phyloP scores from a whole-genome alignment of 2,113 vertebrate species.

The Pituophis catenifer region DNA sequence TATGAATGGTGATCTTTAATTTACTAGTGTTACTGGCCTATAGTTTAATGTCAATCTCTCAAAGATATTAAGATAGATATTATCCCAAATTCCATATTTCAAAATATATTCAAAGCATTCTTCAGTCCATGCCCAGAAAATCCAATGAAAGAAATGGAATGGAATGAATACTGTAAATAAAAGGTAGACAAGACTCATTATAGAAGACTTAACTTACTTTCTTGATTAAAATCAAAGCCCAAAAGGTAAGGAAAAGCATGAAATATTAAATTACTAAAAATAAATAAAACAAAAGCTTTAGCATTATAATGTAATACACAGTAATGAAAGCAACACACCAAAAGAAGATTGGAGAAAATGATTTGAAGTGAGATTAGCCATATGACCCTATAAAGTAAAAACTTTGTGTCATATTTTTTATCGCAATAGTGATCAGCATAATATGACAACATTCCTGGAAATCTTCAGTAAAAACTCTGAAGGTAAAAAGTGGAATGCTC shows the following conservation, averaged over 20 bases:
- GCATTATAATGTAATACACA: not conserved
- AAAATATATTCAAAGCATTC: slow-evolving; percentile 35
- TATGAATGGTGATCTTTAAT: slow-evolving; percentile 24
- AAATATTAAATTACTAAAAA: not conserved
- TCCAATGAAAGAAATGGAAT: slow-evolving; percentile 14
- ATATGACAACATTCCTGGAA: not conserved
- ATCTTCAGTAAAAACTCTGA: not conserved
- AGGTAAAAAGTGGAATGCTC: not conserved
- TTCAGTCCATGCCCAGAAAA: slow-evolving; percentile 35
- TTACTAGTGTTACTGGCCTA: slow-evolving; percentile 47
- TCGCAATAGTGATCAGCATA: not conserved
- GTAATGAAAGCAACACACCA: not conserved
- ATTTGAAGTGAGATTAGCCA: not conserved
- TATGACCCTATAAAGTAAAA: not conserved
- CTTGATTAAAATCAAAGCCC: not conserved
- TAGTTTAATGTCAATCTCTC: slow-evolving; percentile 38
- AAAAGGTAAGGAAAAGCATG: not conserved
- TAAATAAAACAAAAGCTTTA: not conserved
- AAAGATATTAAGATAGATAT: slow-evolving; percentile 43
- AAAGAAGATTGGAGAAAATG: not conserved
- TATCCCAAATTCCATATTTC: slow-evolving; percentile 4
- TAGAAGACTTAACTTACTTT: not conserved
- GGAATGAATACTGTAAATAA: not conserved
- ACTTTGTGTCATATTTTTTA: not conserved
- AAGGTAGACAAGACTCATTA: not conserved